Percentiles rank a stretch among this genome's conserved stretches.
Evolutionary conservation across 2,888 invertebrate species (phyloP).

Genomic region (Hydroisotoma schaefferi): DNA sequence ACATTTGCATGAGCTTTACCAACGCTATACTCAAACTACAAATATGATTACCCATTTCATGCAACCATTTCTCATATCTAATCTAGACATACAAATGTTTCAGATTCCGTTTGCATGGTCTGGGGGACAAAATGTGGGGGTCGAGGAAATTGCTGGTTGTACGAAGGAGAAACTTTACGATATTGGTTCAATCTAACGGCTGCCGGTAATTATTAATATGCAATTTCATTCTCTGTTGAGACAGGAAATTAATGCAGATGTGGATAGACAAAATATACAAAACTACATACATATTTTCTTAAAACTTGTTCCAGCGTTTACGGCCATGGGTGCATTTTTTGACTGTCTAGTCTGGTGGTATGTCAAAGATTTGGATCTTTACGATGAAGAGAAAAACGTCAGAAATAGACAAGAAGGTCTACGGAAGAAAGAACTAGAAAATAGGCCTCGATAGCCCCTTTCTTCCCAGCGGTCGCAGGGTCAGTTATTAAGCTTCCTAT

Average conservation of each 20-base stretch:
- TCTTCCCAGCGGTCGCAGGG: no score
- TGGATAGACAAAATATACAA: no score
- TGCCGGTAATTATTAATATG: constrained; percentile 53
- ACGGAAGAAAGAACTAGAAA: background rate
- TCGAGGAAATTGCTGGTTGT: constrained; percentile 71
- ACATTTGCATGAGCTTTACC: no score
- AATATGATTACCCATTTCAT: no score
- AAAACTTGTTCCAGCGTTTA: constrained; percentile 50
- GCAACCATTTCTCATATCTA: background rate
- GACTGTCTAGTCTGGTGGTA: constrained; percentile 56
- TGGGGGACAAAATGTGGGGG: constrained; percentile 71
- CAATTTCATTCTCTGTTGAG: background rate
- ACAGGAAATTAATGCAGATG: background rate
- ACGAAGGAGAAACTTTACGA: constrained; percentile 64
- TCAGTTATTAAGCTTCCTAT: no score
- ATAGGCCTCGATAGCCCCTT: background rate
- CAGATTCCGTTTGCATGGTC: constrained; percentile 66
- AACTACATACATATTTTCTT: background rate
- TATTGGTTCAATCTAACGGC: constrained; percentile 65
- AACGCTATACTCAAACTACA: no score
- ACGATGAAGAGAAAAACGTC: constrained; percentile 49
- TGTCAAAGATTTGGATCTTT: constrained; percentile 53
- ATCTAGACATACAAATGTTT: no score
- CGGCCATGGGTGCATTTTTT: constrained; percentile 54
- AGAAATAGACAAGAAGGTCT: background rate